A percentile compares a stretch with the other conserved stretches of the same genome.
phyloP scores from a whole-genome alignment of 2,888 invertebrate genomes.

The Epinotia demarniana region DNA sequence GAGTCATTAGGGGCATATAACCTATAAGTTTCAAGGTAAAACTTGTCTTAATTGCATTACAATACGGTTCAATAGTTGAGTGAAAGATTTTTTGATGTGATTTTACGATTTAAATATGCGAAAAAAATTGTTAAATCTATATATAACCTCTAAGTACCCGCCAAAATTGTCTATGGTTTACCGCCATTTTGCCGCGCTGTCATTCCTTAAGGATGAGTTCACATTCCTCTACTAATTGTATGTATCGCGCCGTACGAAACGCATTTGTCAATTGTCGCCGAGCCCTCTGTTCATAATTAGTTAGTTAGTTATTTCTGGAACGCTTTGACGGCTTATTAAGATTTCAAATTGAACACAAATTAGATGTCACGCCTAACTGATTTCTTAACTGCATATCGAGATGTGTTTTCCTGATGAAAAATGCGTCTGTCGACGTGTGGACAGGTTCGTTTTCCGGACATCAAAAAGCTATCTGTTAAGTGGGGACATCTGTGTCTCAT shows the following conservation, averaged over 20 bases:
- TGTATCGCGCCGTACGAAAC: constrained; percentile 75
- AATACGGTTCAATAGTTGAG: neutral
- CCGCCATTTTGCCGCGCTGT: constrained; percentile 60
- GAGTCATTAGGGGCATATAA: constrained; percentile 70
- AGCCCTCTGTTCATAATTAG: constrained; percentile 75
- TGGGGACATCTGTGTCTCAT: constrained; percentile 40
- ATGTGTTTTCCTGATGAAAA: constrained; percentile 59
- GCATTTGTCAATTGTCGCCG: constrained; percentile 83
- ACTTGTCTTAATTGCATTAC: constrained; percentile 7
- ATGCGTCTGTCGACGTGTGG: constrained; percentile 67
- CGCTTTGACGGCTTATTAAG: constrained; percentile 84
- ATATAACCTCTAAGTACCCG: constrained; percentile 58
- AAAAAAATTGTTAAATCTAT: constrained; percentile 21
- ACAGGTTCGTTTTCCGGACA: constrained; percentile 79
- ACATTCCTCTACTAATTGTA: constrained; percentile 81
- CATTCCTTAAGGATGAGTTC: constrained; percentile 50
- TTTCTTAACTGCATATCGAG: constrained; percentile 59
- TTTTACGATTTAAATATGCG: neutral
- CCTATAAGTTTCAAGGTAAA: constrained; percentile 58
- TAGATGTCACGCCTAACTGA: constrained; percentile 80
- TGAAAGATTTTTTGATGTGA: neutral
- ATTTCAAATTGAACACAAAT: constrained; percentile 83
- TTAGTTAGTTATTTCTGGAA: constrained; percentile 77
- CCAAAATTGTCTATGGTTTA: constrained; percentile 58
- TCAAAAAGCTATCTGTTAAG: constrained; percentile 75